These are phyloP conservation scores for Mesaphorura yosii DNA, from an alignment of 1,140 invertebrate genomes.

Conservation along the genomic window DNA sequence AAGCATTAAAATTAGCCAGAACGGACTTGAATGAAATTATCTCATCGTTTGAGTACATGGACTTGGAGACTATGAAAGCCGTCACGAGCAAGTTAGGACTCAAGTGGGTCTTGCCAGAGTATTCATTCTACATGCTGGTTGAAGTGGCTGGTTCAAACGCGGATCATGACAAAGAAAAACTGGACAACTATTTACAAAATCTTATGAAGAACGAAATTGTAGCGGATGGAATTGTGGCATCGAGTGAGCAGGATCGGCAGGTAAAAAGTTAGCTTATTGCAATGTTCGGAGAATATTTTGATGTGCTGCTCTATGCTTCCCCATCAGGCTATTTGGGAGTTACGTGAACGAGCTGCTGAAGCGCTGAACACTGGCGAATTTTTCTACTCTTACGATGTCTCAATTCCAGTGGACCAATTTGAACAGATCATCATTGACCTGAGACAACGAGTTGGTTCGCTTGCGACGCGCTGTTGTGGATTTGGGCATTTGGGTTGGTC, in stretches of 20 bases:
- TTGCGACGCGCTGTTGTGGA: constrained; percentile 38
- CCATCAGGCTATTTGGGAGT: constrained; percentile 61
- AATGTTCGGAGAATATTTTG: background rate
- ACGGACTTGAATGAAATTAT: constrained; percentile 69
- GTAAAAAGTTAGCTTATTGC: too few relatives aligned
- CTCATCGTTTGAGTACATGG: constrained; percentile 70
- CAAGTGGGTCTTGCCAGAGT: constrained; percentile 46
- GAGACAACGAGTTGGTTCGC: constrained; percentile 44
- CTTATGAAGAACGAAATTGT: constrained; percentile 58
- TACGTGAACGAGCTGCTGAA: constrained; percentile 75
- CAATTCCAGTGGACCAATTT: constrained; percentile 66
- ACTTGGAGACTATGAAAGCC: constrained; percentile 52
- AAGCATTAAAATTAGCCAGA: constrained; percentile 59
- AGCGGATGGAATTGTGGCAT: constrained; percentile 69
- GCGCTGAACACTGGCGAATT: constrained; percentile 69
- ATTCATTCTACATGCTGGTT: constrained; percentile 79
- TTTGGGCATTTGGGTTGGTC: constrained; percentile 79
- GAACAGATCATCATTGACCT: constrained; percentile 68
- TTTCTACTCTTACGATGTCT: constrained; percentile 92
- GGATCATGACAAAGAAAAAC: constrained; percentile 74
- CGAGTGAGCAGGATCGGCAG: too few relatives aligned
- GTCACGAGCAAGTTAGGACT: constrained; percentile 49
- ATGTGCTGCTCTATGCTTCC: constrained; percentile 19
- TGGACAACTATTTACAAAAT: constrained; percentile 60
- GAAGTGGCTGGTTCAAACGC: constrained; percentile 78